Evolutionary conservation across 1,140 invertebrate genomes (phyloP), one percentile per base, ranked within the genome.

Genomic region (Drosophila virilis): DNA sequence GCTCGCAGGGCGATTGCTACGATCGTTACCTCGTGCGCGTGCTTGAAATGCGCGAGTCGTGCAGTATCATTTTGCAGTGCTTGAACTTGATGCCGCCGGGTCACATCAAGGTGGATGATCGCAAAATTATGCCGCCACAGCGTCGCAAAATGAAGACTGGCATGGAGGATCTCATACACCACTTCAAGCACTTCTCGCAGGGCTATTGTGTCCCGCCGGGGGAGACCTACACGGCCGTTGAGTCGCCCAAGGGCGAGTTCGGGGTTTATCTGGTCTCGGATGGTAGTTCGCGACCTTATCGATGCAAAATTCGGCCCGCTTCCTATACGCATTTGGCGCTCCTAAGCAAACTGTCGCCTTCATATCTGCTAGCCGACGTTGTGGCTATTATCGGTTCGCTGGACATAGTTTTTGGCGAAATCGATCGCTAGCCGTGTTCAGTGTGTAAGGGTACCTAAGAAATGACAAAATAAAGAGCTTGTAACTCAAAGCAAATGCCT

Each of bases 151-250:
- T 98, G 97, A 98, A 98, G 94, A 94, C 94, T 17, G 96, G 96
- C 8, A 98, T 98, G 97, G 97, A 98, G 92, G 94, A 96, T 12
- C 90, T 98, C 12, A 98, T 98, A 80, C 97, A 98, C 92, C 97
- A 98, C 83, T 98, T 98, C 85, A 98, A 97, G 92, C 93, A 97
- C 64, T 97, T 95, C 80, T 95, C 95, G 8, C 95, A 97, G 92
- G 97, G 97, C 7, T 96, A 95, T 82, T 93, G 94, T 55, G 97
- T 98, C 8, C 97, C 97, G 1, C 96, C 97, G 13, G 97, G 97
- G 5, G 92, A 94, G 1, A 97, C 96, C 0, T 98, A 98, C 82
- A 96, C 95, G 0, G 94, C 95, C 12, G 94, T 96, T 3, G 97
- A 98, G 91, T 94, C 95, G 37, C 97, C 97, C 7, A 98, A 97